Evolutionary conservation across 2,113 vertebrate genomes (phyloP).

Genomic region (Symphodus melops): DNA sequence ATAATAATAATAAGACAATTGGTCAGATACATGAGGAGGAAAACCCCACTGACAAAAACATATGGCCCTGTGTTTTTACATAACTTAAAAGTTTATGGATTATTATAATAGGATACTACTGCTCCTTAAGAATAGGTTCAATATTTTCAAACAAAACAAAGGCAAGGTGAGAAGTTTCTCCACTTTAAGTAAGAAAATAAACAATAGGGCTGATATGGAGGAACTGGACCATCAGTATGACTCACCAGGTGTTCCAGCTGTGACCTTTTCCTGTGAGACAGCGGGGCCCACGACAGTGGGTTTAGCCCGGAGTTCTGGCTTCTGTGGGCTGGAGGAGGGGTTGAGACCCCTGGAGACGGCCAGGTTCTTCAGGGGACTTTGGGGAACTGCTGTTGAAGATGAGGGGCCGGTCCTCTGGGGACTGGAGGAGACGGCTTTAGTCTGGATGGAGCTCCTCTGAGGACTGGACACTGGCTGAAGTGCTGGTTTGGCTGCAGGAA

Average conservation of each 20-base stretch:
- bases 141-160: too few relatives aligned
- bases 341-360: constrained; percentile 18
- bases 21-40: too few relatives aligned
- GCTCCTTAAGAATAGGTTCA: too few relatives aligned
- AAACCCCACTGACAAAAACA: background rate
- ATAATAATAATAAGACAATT: background rate
- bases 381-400: constrained; percentile 24
- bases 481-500: constrained; percentile 36
- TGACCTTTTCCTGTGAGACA: constrained; percentile 71
- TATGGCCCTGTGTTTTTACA: too few relatives aligned
- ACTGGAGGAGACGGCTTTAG: background rate
- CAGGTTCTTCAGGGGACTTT: constrained; percentile 50
- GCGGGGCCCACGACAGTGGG: constrained; percentile 50
- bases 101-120: too few relatives aligned
- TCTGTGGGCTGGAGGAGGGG: constrained; percentile 63
- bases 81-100: too few relatives aligned
- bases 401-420: constrained; percentile 28
- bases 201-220: too few relatives aligned
- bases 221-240: too few relatives aligned
- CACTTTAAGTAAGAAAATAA: too few relatives aligned
- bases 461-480: constrained; percentile 35
- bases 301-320: constrained; percentile 56
- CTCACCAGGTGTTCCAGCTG: constrained; percentile 84
- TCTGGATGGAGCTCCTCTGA: constrained; percentile 52
- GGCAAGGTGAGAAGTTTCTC: too few relatives aligned